These are phyloP conservation scores for Drosophila triauraria DNA, from an alignment of 1,140 invertebrate species.

Conservation along the genomic window DNA sequence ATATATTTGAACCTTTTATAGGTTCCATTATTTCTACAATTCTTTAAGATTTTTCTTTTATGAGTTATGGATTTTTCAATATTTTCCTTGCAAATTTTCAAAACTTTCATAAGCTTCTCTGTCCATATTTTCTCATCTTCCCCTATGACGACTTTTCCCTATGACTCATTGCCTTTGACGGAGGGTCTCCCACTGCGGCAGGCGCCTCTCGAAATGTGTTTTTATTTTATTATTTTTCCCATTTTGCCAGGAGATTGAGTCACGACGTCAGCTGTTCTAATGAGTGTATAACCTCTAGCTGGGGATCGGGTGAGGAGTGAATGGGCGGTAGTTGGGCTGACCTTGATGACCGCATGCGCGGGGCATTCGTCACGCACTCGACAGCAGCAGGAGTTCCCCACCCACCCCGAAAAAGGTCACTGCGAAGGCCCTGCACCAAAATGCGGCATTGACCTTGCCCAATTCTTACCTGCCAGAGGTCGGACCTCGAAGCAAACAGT, in stretches of 20 bases:
- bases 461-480: slow-evolving; percentile 29
- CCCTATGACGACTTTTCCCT: slow-evolving; percentile 6
- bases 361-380: slow-evolving; percentile 61
- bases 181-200: slow-evolving; percentile 15
- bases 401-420: slow-evolving; percentile 30
- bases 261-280: slow-evolving; percentile 69
- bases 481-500: slow-evolving; percentile 7
- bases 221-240: background rate
- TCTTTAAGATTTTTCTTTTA: too few species aligned
- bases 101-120: background rate
- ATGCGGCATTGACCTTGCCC: slow-evolving; percentile 63
- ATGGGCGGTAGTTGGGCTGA: slow-evolving; percentile 21
- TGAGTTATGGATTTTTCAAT: slow-evolving; percentile 4
- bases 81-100: background rate
- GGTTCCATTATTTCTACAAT: too few species aligned
- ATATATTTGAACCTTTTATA: too few species aligned
- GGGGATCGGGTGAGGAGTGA: background rate
- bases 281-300: slow-evolving; percentile 16
- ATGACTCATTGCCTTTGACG: slow-evolving; percentile 23
- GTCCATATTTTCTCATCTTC: background rate
- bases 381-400: slow-evolving; percentile 18
- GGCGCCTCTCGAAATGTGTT: slow-evolving; percentile 12
- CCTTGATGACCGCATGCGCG: slow-evolving; percentile 77
- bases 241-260: slow-evolving; percentile 54
- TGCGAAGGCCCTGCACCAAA: slow-evolving; percentile 6